Base-by-base conservation (phyloP, 2,888 invertebrate species). In the Drosophila planitibia region DNA sequence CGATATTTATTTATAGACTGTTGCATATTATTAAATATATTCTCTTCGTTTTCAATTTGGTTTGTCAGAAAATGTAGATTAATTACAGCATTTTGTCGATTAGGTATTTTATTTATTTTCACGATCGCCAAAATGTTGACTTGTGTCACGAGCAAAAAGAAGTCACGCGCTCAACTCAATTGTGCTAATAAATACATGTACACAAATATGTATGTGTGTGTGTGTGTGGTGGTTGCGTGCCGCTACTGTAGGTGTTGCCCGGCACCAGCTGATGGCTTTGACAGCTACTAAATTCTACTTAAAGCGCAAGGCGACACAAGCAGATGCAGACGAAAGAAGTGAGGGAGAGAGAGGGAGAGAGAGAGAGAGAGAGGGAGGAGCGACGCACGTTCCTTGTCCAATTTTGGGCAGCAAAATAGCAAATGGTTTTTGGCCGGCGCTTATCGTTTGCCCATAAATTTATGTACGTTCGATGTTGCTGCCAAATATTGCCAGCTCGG, bases 271-370 rank as follows among this genome's bases (percentile, higher is more conserved):
- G 89, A 87, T 87, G 86, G 81, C 85, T 89, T 88, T 88, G 87
- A 88, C 87, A 88, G 90, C 87, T 88, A 89, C 87, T 87, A 87
- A 89, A 89, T 89, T 87, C 79, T 77, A 74, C 82, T 79, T 81
- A 64, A 79, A 80, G 77, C 78, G 79, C 57, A 58, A 30, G 19
- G n/a, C 55, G 39, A 57, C 39, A 39, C 39, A 39, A 30, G 16
- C 47, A 25, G 9, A 47, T 57, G 57, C 25, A 0, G 16, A 22
- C 44, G 22, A 25, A 9, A 4, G 4, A n/a, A 16, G 39, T 16
- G 32, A 28, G 35, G 35, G 19, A 12, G 39, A 39, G 5, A 4
- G 14, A 2, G 7, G n/a, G 33, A 33, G 19, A 19, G n/a, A 5
- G 19, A 33, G 9, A 3, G 19, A 6, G 22, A 16, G 12, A 10